phyloP scores from a whole-genome alignment of 2,113 vertebrate genomes.

The Aldabrachelys gigantea region DNA sequence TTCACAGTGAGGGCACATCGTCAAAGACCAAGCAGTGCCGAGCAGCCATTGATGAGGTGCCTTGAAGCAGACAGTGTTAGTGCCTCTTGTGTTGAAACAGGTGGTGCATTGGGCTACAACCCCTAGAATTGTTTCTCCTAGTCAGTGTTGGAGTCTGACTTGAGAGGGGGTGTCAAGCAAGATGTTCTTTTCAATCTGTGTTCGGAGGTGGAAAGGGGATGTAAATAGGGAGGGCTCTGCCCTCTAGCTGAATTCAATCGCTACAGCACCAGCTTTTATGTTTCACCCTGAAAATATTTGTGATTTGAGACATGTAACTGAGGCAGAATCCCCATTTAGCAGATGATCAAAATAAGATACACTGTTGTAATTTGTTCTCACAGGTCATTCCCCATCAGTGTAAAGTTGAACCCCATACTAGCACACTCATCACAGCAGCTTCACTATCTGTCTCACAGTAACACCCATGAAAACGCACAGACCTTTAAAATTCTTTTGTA shows the following conservation, averaged over 20 bases:
- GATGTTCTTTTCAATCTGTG: neutral
- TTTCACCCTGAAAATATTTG: neutral
- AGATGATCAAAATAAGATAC: neutral
- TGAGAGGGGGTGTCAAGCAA: neutral
- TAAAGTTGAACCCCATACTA: neutral
- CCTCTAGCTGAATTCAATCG: neutral
- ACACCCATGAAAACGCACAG: neutral
- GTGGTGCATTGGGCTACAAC: neutral
- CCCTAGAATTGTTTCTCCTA: neutral
- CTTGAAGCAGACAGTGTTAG: neutral
- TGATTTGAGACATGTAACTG: accelerated
- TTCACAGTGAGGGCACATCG: neutral
- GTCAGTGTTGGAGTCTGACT: accelerated
- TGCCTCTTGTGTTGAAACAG: neutral
- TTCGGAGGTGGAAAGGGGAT: neutral
- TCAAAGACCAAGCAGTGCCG: accelerated
- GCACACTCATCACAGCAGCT: neutral
- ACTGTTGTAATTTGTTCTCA: neutral
- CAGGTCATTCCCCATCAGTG: neutral
- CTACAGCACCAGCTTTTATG: neutral
- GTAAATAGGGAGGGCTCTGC: neutral
- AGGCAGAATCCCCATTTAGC: neutral
- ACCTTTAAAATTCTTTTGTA: neutral
- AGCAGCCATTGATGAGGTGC: neutral
- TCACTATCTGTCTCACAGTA: neutral